Evolutionary conservation across 2,113 vertebrate species (phyloP).

Genomic region (rabbit (Oryctolagus cuniculus)): DNA sequence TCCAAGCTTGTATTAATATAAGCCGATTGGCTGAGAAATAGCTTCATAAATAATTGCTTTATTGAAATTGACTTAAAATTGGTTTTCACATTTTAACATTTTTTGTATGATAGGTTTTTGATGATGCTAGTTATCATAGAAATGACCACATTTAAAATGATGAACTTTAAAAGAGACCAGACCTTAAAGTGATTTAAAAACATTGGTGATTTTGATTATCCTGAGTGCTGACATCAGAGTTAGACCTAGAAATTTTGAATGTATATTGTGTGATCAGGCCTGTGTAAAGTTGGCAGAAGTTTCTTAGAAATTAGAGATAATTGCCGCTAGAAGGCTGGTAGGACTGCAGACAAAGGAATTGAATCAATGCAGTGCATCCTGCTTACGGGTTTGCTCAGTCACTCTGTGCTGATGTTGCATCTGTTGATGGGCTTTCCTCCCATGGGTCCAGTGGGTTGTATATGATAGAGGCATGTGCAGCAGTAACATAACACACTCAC

Average conservation of each 20-base stretch:
- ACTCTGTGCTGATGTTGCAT: too few relatives aligned
- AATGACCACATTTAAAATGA: not conserved
- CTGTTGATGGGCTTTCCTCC: not conserved
- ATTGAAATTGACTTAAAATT: slow-evolving; percentile 45
- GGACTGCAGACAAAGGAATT: not conserved
- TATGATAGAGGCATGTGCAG: too few relatives aligned
- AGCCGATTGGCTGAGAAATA: not conserved
- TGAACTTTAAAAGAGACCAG: not conserved
- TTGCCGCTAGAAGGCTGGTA: not conserved
- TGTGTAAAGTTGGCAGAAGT: not conserved
- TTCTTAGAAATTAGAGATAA: not conserved
- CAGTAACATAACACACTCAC: not conserved
- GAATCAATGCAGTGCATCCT: not conserved
- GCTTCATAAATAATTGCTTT: slow-evolving; percentile 40
- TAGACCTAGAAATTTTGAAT: not conserved
- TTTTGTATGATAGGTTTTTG: not conserved
- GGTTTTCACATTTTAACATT: slow-evolving; percentile 7
- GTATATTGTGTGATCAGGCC: not conserved
- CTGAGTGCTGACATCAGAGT: not conserved
- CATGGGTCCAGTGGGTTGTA: accelerated
- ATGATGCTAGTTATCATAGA: slow-evolving; percentile 14
- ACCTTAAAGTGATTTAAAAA: slow-evolving; percentile 15
- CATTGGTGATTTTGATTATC: slow-evolving; percentile 2
- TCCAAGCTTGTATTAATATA: not conserved
- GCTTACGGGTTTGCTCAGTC: not conserved